A percentile compares a stretch with the other conserved stretches of the same genome.
Evolutionary conservation across 2,888 invertebrate genomes (phyloP).

Genomic region (Conus canariensis): DNA sequence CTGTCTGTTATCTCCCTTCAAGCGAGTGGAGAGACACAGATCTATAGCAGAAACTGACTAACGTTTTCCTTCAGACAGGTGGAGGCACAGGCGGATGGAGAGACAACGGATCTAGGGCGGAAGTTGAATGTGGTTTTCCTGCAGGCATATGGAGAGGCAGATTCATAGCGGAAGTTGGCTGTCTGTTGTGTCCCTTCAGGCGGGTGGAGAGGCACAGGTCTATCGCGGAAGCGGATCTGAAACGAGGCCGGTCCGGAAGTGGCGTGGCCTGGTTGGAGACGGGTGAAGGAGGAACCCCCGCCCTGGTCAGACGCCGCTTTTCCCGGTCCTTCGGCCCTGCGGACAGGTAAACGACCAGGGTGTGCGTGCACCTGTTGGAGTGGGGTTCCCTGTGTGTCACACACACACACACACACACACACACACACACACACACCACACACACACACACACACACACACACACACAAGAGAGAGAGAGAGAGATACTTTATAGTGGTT

Average conservation of each 20-base stretch:
- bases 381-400: neutral
- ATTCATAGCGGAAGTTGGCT: too few relatives aligned
- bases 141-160: too few relatives aligned
- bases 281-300: slow-evolving; percentile 26
- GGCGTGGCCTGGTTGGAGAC: slow-evolving; percentile 40
- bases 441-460: slow-evolving; percentile 14
- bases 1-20: too few relatives aligned
- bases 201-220: slow-evolving; percentile 42
- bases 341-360: neutral
- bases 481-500: too few relatives aligned
- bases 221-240: slow-evolving; percentile 45
- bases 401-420: neutral
- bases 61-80: too few relatives aligned
- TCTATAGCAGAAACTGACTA: too few relatives aligned
- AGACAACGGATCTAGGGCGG: too few relatives aligned
- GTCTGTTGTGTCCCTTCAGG: neutral
- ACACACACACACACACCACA: neutral
- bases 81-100: too few relatives aligned
- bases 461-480: neutral
- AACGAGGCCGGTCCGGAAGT: slow-evolving; percentile 43
- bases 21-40: too few relatives aligned
- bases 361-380: too few relatives aligned
- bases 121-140: too few relatives aligned
- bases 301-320: slow-evolving; percentile 31
- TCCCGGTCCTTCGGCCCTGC: slow-evolving; percentile 29